Evolutionary conservation across 2,797 vertebrate genomes (phyloP).

Genomic region (Artibeus lituratus): DNA sequence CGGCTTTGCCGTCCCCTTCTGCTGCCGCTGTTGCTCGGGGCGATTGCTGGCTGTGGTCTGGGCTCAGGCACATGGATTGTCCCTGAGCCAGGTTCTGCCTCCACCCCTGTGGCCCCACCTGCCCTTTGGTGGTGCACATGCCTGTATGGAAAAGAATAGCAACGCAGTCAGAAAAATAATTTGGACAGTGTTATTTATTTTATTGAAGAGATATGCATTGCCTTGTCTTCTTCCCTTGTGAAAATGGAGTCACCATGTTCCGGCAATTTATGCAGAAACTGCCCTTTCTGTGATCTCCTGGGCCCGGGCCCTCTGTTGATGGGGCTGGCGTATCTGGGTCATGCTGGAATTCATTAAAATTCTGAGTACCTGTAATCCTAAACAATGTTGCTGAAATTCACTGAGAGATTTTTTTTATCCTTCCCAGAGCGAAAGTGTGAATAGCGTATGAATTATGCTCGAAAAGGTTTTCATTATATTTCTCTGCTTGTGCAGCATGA

Average conservation of each 20-base stretch:
- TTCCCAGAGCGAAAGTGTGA: conserved; percentile 59
- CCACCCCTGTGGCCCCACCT: background rate
- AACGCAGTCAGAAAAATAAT: background rate
- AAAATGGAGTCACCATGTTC: conserved; percentile 36
- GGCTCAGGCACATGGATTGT: background rate
- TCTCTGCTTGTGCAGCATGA: conserved; percentile 35
- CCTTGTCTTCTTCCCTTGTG: conserved; percentile 20
- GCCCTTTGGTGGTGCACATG: background rate
- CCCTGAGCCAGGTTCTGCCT: background rate
- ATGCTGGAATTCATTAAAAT: conserved; percentile 68
- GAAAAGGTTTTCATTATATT: conserved; percentile 65
- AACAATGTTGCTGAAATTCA: conserved; percentile 44
- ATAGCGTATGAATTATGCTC: conserved; percentile 59
- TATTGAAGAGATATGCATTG: background rate
- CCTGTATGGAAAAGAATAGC: background rate
- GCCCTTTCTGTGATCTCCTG: conserved; percentile 5
- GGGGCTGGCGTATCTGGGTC: conserved; percentile 62
- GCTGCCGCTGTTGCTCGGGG: background rate
- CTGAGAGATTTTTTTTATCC: background rate
- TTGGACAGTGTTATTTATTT: background rate
- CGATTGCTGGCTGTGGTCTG: background rate
- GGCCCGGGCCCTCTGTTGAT: conserved; percentile 67
- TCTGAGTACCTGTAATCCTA: conserved; percentile 45
- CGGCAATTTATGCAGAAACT: conserved; percentile 43
- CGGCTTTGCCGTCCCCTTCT: background rate